Evolutionary conservation across 2,888 invertebrate genomes (phyloP).

Genomic region (Mactromeris polynyma): DNA sequence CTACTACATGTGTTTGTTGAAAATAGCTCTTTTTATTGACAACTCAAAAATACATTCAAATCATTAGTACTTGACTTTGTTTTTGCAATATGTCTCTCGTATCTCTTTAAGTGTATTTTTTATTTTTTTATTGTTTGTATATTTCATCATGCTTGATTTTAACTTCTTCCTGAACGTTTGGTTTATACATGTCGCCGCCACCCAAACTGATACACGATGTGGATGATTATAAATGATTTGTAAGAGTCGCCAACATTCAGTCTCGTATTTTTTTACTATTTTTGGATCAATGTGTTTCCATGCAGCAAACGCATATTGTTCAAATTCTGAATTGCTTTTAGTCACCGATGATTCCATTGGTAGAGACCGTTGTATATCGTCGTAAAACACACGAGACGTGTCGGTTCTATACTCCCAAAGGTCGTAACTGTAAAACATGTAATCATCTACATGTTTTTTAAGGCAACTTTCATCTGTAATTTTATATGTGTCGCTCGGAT

Average conservation of each 20-base stretch:
- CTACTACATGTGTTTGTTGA: slow-evolving; percentile 25
- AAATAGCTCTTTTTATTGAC: slow-evolving; percentile 23
- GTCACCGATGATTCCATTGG: neutral
- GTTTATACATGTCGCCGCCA: slow-evolving; percentile 20
- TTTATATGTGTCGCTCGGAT: neutral
- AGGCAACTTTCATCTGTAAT: neutral
- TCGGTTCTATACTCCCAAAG: neutral
- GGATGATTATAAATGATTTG: slow-evolving; percentile 20
- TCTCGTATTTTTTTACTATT: slow-evolving; percentile 9
- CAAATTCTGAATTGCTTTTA: neutral
- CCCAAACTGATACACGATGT: neutral
- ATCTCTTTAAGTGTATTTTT: neutral
- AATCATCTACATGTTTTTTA: slow-evolving; percentile 1
- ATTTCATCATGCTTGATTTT: slow-evolving; percentile 9
- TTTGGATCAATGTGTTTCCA: slow-evolving; percentile 1
- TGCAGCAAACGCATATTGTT: slow-evolving; percentile 2
- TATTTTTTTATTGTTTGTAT: slow-evolving; percentile 7
- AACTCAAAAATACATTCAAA: neutral
- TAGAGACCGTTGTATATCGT: neutral
- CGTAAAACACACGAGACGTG: neutral
- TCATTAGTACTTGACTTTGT: too few relatives aligned
- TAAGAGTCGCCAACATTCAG: slow-evolving; percentile 23
- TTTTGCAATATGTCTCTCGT: slow-evolving; percentile 18
- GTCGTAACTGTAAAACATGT: slow-evolving; percentile 13
- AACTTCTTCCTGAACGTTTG: slow-evolving; percentile 21